A percentile compares a stretch with the other conserved stretches of the same genome.
Conservation (phyloP, 2,113 vertebrate species). For the Phodopus roborovskii region DNA sequence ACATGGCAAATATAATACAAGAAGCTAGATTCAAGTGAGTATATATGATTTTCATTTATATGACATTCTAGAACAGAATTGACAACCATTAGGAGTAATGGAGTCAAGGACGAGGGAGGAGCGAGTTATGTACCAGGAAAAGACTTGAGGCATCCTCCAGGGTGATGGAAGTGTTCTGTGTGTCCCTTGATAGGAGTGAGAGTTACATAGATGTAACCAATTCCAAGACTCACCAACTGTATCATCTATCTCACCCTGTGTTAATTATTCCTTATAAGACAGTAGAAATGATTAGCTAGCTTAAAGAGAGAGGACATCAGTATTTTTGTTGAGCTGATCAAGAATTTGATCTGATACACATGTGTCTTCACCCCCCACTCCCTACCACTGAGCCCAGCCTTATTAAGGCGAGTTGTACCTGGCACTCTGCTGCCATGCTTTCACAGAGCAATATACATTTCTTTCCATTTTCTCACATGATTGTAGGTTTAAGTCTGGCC, state of each 20-base stretch:
- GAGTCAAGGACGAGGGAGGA: background rate
- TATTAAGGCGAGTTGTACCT: background rate
- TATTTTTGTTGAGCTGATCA: background rate
- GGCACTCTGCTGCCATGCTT: background rate
- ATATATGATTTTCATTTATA: background rate
- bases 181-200: background rate
- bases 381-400: background rate
- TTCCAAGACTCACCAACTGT: background rate
- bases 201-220: background rate
- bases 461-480: background rate
- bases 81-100: background rate
- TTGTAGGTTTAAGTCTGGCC: background rate
- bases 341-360: background rate
- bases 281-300: background rate
- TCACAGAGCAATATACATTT: background rate
- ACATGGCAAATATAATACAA: background rate
- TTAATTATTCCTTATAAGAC: conserved; percentile 16
- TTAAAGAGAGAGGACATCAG: conserved; percentile 12
- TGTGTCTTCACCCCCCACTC: background rate
- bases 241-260: conserved; percentile 6
- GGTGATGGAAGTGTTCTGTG: background rate
- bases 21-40: conserved; percentile 6
- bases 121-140: background rate
- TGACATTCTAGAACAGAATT: conserved; percentile 27
- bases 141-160: background rate